These are phyloP conservation scores for Pseudorasbora parva DNA, from an alignment of 2,113 vertebrate genomes.

Conservation along the genomic window DNA sequence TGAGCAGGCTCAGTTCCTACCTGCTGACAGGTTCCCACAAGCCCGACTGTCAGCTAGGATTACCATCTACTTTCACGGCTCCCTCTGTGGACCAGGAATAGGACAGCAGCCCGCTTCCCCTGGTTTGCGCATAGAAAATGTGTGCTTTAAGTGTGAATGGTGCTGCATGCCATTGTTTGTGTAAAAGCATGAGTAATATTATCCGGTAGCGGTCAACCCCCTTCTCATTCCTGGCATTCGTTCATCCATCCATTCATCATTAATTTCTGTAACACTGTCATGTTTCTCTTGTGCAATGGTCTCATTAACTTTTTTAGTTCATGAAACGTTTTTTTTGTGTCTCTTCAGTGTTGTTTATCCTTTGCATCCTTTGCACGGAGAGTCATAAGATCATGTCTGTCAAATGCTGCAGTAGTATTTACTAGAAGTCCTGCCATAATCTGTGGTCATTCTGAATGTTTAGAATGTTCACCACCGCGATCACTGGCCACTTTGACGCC, in stretches of 20 bases:
- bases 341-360: slow-evolving; percentile 3
- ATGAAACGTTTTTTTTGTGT: not conserved
- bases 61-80: slow-evolving; percentile 23
- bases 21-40: slow-evolving; percentile 69
- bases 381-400: not conserved
- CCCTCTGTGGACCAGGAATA: slow-evolving; percentile 39
- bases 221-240: slow-evolving; percentile 15
- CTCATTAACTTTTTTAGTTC: not conserved
- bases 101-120: not conserved
- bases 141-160: slow-evolving; percentile 19
- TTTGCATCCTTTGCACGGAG: slow-evolving; percentile 13
- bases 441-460: not conserved
- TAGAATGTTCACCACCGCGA: slow-evolving; percentile 14
- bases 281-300: slow-evolving; percentile 2
- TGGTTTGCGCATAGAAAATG: not conserved
- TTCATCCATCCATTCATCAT: slow-evolving; percentile 15
- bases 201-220: slow-evolving; percentile 13
- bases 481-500: slow-evolving; percentile 5
- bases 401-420: not conserved
- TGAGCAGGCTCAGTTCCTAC: slow-evolving; percentile 54
- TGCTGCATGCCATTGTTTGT: slow-evolving; percentile 4
- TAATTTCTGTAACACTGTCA: not conserved
- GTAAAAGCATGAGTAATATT: slow-evolving; percentile 45
- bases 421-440: not conserved
- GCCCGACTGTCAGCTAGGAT: slow-evolving; percentile 40